These are phyloP conservation scores for Cantharis lateralis DNA, from an alignment of 2,888 invertebrate species.

Conservation along the genomic window DNA sequence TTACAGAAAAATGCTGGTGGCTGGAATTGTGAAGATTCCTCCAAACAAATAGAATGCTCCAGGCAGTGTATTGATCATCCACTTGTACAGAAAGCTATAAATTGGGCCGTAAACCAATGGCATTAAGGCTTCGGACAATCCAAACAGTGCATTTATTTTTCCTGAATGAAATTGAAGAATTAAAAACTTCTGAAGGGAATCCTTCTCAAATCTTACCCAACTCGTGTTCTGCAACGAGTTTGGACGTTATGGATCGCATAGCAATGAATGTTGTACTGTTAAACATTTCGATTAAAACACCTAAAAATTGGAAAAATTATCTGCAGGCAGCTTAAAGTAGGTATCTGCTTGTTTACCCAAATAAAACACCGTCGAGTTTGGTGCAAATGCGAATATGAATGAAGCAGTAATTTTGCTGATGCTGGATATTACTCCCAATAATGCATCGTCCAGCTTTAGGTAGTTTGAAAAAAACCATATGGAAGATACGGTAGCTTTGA, in stretches of 20 bases:
- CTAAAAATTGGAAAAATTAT: slow-evolving; percentile 20
- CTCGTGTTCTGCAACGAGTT: slow-evolving; percentile 62
- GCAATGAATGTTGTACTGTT: slow-evolving; percentile 60
- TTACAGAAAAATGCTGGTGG: slow-evolving; percentile 39
- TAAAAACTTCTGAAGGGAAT: background rate
- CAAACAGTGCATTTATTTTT: slow-evolving; percentile 56
- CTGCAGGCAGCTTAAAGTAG: background rate
- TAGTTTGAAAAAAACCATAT: slow-evolving; percentile 46
- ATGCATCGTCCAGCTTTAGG: slow-evolving; percentile 48
- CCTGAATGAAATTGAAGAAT: slow-evolving; percentile 42
- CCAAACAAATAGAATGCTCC: slow-evolving; percentile 47
- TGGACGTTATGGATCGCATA: slow-evolving; percentile 62
- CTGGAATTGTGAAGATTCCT: slow-evolving; percentile 42
- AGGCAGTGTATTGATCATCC: slow-evolving; percentile 46
- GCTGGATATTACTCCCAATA: slow-evolving; percentile 49
- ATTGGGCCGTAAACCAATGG: slow-evolving; percentile 49
- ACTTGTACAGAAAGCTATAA: slow-evolving; percentile 47
- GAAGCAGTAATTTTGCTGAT: slow-evolving; percentile 50
- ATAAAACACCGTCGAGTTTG: slow-evolving; percentile 18
- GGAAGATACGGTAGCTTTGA: slow-evolving; percentile 46
- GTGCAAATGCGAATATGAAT: slow-evolving; percentile 50
- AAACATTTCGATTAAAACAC: slow-evolving; percentile 59
- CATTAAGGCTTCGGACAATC: slow-evolving; percentile 48
- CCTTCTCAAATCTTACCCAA: slow-evolving; percentile 55
- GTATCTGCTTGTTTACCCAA: slow-evolving; percentile 11